Conservation (phyloP, 1,140 invertebrate genomes). For the Acromyrmex echinatior region DNA sequence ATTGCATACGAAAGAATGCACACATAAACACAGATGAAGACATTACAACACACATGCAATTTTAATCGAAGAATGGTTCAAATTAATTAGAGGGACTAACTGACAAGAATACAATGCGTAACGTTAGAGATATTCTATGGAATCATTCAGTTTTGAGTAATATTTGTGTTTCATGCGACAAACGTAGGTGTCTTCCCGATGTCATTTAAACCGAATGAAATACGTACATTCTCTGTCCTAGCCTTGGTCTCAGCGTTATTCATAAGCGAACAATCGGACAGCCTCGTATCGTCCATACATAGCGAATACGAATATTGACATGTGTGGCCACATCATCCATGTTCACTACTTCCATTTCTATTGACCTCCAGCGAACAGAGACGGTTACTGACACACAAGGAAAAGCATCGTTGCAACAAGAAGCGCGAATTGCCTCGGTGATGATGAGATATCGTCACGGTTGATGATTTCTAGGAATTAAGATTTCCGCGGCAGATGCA, state of each 20-base stretch:
- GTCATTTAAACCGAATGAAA: conserved; percentile 21
- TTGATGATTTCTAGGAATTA: conserved; percentile 44
- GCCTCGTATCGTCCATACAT: conserved; percentile 2
- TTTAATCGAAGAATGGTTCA: neutral
- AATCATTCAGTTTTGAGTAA: conserved; percentile 3
- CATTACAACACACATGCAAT: neutral
- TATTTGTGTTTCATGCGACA: neutral
- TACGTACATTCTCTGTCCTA: conserved; percentile 25
- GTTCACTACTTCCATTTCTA: conserved; percentile 14
- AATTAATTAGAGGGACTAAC: neutral
- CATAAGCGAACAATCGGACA: conserved; percentile 19
- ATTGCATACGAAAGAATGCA: neutral
- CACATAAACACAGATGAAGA: neutral
- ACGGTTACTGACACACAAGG: conserved; percentile 39
- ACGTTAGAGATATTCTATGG: neutral
- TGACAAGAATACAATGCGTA: neutral
- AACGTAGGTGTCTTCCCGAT: neutral
- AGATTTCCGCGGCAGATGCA: conserved; percentile 2
- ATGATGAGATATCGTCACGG: conserved; percentile 20
- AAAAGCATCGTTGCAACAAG: conserved; percentile 2
- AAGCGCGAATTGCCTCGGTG: conserved; percentile 3
- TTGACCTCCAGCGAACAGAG: conserved; percentile 28
- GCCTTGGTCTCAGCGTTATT: conserved; percentile 39
- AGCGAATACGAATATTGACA: conserved; percentile 46
- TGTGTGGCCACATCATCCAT: conserved; percentile 1